These are phyloP conservation scores for Hyperoplus lanceolatus DNA, from an alignment of 2,797 vertebrate species.

Conservation along the genomic window DNA sequence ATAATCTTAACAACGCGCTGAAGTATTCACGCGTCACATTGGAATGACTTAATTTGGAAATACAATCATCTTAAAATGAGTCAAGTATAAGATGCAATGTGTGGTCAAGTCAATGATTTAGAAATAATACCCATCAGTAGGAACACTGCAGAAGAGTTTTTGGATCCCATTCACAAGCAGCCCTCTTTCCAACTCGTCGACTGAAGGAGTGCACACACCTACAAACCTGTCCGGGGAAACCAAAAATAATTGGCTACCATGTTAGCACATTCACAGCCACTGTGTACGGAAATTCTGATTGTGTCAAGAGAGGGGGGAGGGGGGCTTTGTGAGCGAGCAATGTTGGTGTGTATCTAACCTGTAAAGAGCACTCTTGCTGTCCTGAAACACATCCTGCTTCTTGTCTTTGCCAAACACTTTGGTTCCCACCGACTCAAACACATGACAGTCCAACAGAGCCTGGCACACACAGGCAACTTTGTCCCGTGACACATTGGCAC, in stretches of 20 bases:
- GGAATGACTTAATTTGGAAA: no score
- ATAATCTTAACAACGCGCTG: no score
- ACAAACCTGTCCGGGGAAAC: slow-evolving; percentile 76
- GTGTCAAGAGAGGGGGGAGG: not conserved
- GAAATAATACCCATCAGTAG: slow-evolving; percentile 47
- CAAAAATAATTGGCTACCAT: not conserved
- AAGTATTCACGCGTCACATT: no score
- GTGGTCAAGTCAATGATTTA: not conserved
- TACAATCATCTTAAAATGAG: no score
- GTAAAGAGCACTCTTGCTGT: slow-evolving; percentile 91
- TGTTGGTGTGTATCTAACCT: slow-evolving; percentile 69
- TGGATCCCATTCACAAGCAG: slow-evolving; percentile 68
- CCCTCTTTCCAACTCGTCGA: slow-evolving; percentile 72
- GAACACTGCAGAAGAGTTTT: slow-evolving; percentile 53
- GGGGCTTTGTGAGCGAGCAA: not conserved
- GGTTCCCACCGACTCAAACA: slow-evolving; percentile 91
- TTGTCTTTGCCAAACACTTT: slow-evolving; percentile 89
- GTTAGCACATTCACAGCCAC: not conserved
- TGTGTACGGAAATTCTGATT: not conserved
- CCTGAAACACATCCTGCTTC: slow-evolving; percentile 84
- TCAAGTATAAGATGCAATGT: not conserved
- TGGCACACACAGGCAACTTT: slow-evolving; percentile 93
- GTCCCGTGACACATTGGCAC: slow-evolving; percentile 84
- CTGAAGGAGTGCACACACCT: slow-evolving; percentile 35
- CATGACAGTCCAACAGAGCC: slow-evolving; percentile 90